These are phyloP conservation scores for Brachypodius melanocephalos DNA, from an alignment of 2,113 vertebrate species.

Conservation along the genomic window DNA sequence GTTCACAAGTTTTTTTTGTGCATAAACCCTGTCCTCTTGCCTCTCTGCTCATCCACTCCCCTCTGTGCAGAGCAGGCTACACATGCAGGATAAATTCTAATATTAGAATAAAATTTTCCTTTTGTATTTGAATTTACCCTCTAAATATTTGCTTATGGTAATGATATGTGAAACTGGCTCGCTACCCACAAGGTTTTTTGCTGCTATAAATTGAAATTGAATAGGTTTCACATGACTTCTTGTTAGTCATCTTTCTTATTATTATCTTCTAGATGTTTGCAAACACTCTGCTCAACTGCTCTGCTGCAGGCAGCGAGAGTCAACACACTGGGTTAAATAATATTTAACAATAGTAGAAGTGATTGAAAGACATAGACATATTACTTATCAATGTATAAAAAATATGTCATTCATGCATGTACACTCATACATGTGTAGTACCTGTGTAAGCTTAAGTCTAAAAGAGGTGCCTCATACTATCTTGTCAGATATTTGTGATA, in stretches of 20 bases:
- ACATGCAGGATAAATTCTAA: neutral
- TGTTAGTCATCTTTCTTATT: neutral
- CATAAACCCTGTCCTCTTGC: neutral
- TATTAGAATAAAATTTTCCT: neutral
- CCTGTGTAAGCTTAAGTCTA: neutral
- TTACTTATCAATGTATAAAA: neutral
- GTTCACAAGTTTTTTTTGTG: neutral
- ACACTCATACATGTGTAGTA: fast-evolving
- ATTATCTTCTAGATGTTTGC: neutral
- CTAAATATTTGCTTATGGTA: neutral
- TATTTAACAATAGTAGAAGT: neutral
- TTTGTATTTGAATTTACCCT: neutral
- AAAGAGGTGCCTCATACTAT: neutral
- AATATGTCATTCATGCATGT: neutral
- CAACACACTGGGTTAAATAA: neutral
- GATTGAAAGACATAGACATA: neutral
- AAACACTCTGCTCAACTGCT: neutral
- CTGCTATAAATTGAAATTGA: neutral
- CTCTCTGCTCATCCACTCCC: neutral
- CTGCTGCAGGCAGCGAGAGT: neutral
- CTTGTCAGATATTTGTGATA: neutral
- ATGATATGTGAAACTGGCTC: neutral
- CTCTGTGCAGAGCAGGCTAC: neutral
- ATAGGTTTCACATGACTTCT: neutral
- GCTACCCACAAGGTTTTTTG: neutral